Evolutionary conservation across 2,797 vertebrate species (phyloP).

Genomic region (Phrynocephalus vlangalii): DNA sequence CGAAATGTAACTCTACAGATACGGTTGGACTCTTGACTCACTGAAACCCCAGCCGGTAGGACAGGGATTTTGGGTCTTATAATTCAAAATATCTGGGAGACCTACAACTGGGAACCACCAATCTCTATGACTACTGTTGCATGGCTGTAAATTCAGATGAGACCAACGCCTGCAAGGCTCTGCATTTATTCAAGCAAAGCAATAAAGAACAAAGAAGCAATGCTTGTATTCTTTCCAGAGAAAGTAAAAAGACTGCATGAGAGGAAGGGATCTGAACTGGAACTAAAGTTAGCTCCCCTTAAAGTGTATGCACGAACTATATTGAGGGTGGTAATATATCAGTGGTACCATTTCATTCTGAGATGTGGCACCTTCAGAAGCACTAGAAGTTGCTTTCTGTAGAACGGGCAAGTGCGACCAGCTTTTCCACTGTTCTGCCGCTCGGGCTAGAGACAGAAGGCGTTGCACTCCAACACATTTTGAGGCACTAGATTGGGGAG

Average conservation of each 20-base stretch:
- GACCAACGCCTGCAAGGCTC: background rate
- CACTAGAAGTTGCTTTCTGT: background rate
- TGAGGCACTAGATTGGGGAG: background rate
- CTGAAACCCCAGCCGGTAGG: background rate
- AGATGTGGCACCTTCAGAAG: background rate
- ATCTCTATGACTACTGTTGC: background rate
- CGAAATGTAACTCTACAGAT: background rate
- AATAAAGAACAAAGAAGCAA: background rate
- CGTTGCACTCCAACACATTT: background rate
- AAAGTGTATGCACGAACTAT: background rate
- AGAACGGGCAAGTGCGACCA: background rate
- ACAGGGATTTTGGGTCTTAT: background rate
- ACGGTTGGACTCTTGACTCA: background rate
- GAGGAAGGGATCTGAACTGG: background rate
- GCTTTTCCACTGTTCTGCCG: background rate
- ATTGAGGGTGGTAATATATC: background rate
- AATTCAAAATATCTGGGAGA: background rate
- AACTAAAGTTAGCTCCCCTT: background rate
- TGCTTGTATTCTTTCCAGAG: background rate
- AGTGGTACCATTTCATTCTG: background rate
- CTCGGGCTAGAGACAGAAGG: background rate
- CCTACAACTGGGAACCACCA: background rate
- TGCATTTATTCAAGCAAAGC: background rate
- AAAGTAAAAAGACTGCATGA: background rate
- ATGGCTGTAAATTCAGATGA: background rate